Conservation (phyloP, 2,888 invertebrate genomes). For the Eristalis intricaria region DNA sequence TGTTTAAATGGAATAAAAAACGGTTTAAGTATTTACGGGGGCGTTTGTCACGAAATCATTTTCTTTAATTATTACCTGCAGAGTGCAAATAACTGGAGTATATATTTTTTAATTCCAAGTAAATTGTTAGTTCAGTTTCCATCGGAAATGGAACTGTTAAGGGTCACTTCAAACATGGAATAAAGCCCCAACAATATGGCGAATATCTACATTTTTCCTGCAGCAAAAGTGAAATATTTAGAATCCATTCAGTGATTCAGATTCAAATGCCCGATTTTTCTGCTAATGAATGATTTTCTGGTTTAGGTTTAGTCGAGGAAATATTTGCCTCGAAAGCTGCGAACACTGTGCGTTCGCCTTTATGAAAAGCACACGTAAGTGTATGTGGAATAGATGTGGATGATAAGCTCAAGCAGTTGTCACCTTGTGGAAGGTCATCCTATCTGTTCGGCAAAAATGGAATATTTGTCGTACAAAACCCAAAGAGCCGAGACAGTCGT, state of each 20-base stretch:
- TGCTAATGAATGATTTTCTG: no score
- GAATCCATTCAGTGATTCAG: neutral
- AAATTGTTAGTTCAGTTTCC: no score
- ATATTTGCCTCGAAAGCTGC: neutral
- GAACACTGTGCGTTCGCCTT: neutral
- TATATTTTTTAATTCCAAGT: no score
- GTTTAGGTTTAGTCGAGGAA: neutral
- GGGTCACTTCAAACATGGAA: neutral
- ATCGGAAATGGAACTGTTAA: no score
- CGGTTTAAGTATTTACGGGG: neutral
- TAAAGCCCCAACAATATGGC: neutral
- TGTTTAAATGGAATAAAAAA: neutral
- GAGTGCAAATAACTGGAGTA: no score
- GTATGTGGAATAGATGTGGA: slow-evolving; percentile 44
- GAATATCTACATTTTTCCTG: neutral
- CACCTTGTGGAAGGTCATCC: slow-evolving; percentile 71
- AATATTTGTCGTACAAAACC: slow-evolving; percentile 43
- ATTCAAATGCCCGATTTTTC: no score
- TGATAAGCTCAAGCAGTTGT: slow-evolving; percentile 33
- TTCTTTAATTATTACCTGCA: no score
- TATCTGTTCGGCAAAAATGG: slow-evolving; percentile 38
- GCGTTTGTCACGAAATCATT: no score
- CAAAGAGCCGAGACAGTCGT: slow-evolving; percentile 58
- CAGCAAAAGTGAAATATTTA: neutral
- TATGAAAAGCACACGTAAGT: neutral